These are phyloP conservation scores for Cosmorhoe ocellata DNA, from an alignment of 2,888 invertebrate genomes.

Conservation along the genomic window DNA sequence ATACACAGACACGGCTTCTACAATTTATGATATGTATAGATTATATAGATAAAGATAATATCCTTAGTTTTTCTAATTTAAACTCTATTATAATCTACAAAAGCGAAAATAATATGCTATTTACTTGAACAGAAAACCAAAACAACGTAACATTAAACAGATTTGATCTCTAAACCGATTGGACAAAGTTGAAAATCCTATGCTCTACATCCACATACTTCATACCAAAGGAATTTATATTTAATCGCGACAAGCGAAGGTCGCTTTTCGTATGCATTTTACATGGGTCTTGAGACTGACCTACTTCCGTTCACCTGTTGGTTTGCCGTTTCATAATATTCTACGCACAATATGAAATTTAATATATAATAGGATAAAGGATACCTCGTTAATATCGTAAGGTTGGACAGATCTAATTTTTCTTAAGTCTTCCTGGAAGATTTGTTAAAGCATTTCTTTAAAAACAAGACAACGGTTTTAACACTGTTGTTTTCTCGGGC, in stretches of 20 bases:
- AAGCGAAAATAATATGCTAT: neutral
- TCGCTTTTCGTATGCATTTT: conserved; percentile 37
- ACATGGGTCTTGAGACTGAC: conserved; percentile 35
- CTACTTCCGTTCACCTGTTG: conserved; percentile 34
- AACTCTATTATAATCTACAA: neutral
- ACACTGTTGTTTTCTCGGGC: no score
- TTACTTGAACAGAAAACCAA: neutral
- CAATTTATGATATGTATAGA: no score
- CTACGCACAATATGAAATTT: conserved; percentile 19
- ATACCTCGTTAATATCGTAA: conserved; percentile 5
- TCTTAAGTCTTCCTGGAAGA: neutral
- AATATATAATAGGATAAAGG: conserved; percentile 12
- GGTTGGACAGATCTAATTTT: neutral
- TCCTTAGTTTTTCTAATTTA: conserved; percentile 8
- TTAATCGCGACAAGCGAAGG: conserved; percentile 21
- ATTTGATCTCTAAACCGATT: conserved; percentile 4
- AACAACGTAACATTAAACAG: neutral
- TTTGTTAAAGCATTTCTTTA: neutral
- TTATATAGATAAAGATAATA: no score
- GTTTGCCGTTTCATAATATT: conserved; percentile 16
- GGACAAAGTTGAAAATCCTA: neutral
- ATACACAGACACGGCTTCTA: no score
- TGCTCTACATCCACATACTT: neutral
- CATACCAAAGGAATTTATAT: neutral
- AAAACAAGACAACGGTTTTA: neutral